These are phyloP conservation scores for Percopsis transmontana DNA, from an alignment of 2,113 vertebrate species.

Conservation along the genomic window DNA sequence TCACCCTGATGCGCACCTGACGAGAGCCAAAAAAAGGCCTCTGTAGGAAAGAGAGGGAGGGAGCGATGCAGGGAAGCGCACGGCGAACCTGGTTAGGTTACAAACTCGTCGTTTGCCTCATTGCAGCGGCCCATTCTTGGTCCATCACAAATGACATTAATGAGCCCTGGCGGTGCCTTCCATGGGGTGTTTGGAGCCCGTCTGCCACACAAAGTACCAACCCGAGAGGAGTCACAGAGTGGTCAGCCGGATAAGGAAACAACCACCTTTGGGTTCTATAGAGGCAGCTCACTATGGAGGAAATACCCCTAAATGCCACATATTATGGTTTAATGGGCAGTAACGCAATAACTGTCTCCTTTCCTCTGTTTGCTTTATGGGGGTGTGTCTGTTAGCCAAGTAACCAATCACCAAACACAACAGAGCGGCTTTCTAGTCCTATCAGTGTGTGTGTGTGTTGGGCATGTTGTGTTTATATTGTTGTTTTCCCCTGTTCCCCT, in stretches of 20 bases:
- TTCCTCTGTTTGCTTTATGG: conserved; percentile 46
- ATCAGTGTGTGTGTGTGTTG: not conserved
- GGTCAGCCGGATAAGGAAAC: conserved; percentile 65
- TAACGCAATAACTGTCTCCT: conserved; percentile 27
- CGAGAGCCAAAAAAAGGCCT: conserved; percentile 47
- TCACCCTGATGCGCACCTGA: conserved; percentile 51
- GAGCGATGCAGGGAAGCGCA: conserved; percentile 8
- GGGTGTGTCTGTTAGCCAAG: conserved; percentile 30
- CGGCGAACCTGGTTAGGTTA: conserved; percentile 51
- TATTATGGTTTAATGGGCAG: conserved; percentile 35
- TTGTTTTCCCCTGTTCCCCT: conserved; percentile 35
- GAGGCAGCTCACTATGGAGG: conserved; percentile 58
- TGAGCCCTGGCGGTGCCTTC: conserved; percentile 62
- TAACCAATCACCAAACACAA: conserved; percentile 25
- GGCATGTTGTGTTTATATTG: conserved; percentile 8
- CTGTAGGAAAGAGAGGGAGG: conserved; percentile 26
- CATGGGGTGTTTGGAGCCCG: conserved; percentile 60
- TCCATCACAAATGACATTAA: conserved; percentile 68
- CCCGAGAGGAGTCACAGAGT: conserved; percentile 60
- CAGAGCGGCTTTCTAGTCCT: conserved; percentile 1
- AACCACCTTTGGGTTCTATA: conserved; percentile 68
- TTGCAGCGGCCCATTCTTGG: conserved; percentile 49
- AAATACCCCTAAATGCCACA: conserved; percentile 45
- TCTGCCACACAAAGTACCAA: conserved; percentile 65
- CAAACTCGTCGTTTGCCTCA: conserved; percentile 59